Evolutionary conservation across 2,797 vertebrate genomes (phyloP), one percentile per base, ranked within the genome.

Genomic region (Lycodopsis pacificus): DNA sequence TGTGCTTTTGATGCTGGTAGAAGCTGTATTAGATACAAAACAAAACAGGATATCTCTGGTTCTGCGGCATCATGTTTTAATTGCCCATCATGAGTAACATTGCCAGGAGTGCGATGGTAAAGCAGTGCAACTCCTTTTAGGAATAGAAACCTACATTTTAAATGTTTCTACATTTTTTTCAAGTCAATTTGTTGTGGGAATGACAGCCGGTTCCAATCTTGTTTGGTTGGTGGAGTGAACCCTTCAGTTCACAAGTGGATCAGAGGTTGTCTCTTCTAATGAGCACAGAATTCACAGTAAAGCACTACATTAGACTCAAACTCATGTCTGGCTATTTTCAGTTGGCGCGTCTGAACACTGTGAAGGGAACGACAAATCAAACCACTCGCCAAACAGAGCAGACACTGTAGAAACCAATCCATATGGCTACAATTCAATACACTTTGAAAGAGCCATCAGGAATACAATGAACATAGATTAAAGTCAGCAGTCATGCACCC

Each of bases 381-480:
- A 32, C 5, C 46, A 22, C 8, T 38, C 19, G 4, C 17, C 38
- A 36, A 57, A 17, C 3, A 59, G 17, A 67, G 49, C 46, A 27
- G 36, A 61, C 13, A 7, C 7, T 63, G 12, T 7, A 27, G 14
- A 48, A 62, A 54, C 25, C 7, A 20, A 25, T 22, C 10, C 22
- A 42, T 22, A 27, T 8, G 48, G 15, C 40, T 65, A 3, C 51
- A 4, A 22, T 51, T 53, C 51, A 30, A 30, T 3, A 34, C 53
- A 34, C 53, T 56, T 7, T 7, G 17, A 11, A 5, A 34, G 30
- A 5, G 7, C 17, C 15, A 58, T 9, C 14, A 32, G 20, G 10
- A 70, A 77, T 25, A 70, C 10, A 42, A 34, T 40, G 30, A 36
- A 32, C n/a, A 11, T 19, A 57, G 48, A 58, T 34, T 42, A 63